Conservation (phyloP, 2,797 vertebrate species). For the Pipistrellus pygmaeus region DNA sequence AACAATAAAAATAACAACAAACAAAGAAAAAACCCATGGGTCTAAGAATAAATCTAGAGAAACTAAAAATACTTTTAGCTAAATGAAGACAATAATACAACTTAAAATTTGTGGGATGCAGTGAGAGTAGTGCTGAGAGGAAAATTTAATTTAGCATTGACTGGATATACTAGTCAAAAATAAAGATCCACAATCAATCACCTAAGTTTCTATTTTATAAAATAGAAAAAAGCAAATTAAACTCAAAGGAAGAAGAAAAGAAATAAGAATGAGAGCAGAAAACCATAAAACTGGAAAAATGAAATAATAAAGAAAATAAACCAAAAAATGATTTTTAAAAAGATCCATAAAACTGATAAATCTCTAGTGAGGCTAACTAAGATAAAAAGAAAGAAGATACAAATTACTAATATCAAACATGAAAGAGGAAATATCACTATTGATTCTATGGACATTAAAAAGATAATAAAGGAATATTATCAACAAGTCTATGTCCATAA, state of each 20-base stretch:
- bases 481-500: neutral
- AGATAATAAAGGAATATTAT: neutral
- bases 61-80: neutral
- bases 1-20: no score
- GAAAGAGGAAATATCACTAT: neutral
- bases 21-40: no score
- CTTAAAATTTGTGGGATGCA: neutral
- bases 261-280: neutral
- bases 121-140: neutral
- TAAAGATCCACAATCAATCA: neutral
- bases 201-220: neutral
- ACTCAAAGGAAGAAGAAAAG: neutral
- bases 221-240: neutral
- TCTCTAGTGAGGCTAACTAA: neutral
- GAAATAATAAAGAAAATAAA: neutral
- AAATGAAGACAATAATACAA: neutral
- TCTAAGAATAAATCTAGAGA: neutral
- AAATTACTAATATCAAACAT: neutral
- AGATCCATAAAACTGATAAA: neutral
- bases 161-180: neutral
- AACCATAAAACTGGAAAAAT: neutral
- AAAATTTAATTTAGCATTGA: neutral
- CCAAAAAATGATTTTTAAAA: neutral
- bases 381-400: neutral
- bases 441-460: neutral